Base-by-base conservation (phyloP, 37 sponge, comb jelly and placozoan genomes). In the Halichondria panicea region DNA sequence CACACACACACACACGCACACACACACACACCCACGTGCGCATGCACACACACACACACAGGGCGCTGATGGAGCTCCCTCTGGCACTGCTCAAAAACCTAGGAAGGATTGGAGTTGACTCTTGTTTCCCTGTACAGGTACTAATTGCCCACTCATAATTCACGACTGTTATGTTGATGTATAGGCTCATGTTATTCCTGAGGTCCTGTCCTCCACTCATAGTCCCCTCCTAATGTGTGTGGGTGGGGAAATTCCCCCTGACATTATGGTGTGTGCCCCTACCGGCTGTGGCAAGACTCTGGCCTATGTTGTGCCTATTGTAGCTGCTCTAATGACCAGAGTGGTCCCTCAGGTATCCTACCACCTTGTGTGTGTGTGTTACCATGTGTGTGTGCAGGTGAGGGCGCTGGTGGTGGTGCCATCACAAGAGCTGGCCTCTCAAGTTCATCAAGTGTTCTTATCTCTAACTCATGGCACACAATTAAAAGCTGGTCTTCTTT, bases 251-350 rank as follows among this genome's bases (percentile, higher is more conserved):
- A 43, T 41, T 0, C 93, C 96, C 0, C 50, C 38, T 31, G 97
- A 96, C 58, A 30, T 96, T 31, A 88, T 88, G 55, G 95, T 96
- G 18, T 90, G 89, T 66, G 91, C 97, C 5, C 97, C 97, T 8
- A 96, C 97, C 13, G 97, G 97, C 24, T 94, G 97, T 80, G 97
- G 97, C 7, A 96, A 96, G 71, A 96, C 97, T 0, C 82, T 96
- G 21, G 82, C 81, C 50, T 96, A 96, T 76, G 95, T 90, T 21
- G 57, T 96, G 0, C 97, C 97, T 30, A 84, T 96, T 0, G 64
- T 88, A 0, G 38, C 81, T 42, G 86, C 79, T 22, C 81, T 88
- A n/a, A 32, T 76, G 61, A 48, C 52, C 48, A 39, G 72, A 37
- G 77, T 76, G 1, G 66, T 69, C 0, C 70, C 27, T 48, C 73